A percentile compares a stretch with the other conserved stretches of the same genome.
Conservation (phyloP, 2,888 invertebrate genomes). For the Ophion obscuratus region DNA sequence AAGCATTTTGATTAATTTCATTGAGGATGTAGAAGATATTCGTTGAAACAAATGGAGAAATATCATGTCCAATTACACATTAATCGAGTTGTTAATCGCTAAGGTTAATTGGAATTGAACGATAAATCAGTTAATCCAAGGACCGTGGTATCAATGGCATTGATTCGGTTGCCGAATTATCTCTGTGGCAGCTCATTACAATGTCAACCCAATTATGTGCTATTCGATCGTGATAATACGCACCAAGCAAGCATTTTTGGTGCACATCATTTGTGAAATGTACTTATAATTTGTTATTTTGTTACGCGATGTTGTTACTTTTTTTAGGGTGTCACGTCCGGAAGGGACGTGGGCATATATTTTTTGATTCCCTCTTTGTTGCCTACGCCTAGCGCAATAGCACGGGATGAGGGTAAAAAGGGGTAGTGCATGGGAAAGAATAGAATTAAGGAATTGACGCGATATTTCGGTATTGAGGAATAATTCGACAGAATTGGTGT, state of each 20-base stretch:
- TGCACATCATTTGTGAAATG: too few relatives aligned
- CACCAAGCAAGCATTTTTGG: not conserved
- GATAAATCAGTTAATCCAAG: conserved; percentile 20
- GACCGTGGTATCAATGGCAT: not conserved
- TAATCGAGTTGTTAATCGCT: not conserved
- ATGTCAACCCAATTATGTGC: not conserved
- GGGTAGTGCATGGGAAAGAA: too few relatives aligned
- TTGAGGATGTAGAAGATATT: not conserved
- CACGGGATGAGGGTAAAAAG: too few relatives aligned
- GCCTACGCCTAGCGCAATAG: too few relatives aligned
- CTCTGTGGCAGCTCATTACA: not conserved
- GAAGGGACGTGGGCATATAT: too few relatives aligned
- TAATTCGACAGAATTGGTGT: too few relatives aligned
- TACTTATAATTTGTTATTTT: not conserved
- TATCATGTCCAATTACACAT: conserved; percentile 4
- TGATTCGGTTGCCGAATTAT: conserved; percentile 9
- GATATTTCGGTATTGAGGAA: too few relatives aligned
- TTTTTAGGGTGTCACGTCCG: too few relatives aligned
- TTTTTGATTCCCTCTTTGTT: too few relatives aligned
- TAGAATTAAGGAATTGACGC: too few relatives aligned
- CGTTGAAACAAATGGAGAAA: not conserved
- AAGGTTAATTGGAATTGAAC: not conserved
- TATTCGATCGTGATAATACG: not conserved
- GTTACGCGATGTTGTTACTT: not conserved
- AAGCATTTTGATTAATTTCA: not conserved